These are phyloP conservation scores for Lissocephala sabroskyi DNA, from an alignment of 2,888 invertebrate genomes.

Conservation along the genomic window DNA sequence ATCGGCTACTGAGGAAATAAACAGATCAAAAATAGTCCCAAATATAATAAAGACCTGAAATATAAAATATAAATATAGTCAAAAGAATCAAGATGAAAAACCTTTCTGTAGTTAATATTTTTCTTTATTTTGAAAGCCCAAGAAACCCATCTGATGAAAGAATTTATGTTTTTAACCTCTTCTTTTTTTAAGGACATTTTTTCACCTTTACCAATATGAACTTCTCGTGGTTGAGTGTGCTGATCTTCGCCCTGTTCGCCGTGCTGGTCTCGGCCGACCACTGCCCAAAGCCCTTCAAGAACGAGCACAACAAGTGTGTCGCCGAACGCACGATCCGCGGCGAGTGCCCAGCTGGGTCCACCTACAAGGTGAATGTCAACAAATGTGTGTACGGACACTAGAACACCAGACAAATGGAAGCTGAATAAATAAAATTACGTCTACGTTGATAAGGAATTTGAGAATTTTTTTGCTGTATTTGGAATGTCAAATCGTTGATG, in stretches of 20 bases:
- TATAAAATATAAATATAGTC: too few relatives aligned
- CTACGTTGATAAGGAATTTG: too few relatives aligned
- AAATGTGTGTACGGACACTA: constrained; percentile 53
- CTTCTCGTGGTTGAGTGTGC: constrained; percentile 48
- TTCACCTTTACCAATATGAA: too few relatives aligned
- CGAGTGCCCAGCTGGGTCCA: constrained; percentile 59
- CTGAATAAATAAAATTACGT: too few relatives aligned
- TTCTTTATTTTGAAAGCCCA: not conserved
- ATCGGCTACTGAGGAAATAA: too few relatives aligned
- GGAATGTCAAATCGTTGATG: not conserved
- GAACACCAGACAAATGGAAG: not conserved
- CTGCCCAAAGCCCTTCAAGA: constrained; percentile 50
- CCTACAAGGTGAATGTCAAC: constrained; percentile 51
- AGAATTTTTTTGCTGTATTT: constrained; percentile 1
- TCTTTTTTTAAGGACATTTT: too few relatives aligned
- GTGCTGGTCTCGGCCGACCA: constrained; percentile 40
- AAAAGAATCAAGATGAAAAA: not conserved
- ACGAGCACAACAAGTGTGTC: constrained; percentile 36
- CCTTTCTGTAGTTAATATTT: not conserved
- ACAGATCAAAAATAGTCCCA: too few relatives aligned
- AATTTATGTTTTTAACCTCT: too few relatives aligned
- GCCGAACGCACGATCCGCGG: constrained; percentile 62
- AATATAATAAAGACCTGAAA: too few relatives aligned
- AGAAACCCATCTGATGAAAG: too few relatives aligned
- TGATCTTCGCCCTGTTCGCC: constrained; percentile 59